Evolutionary conservation across 2,797 vertebrate genomes (phyloP).

Genomic region (Amniataba percoides): DNA sequence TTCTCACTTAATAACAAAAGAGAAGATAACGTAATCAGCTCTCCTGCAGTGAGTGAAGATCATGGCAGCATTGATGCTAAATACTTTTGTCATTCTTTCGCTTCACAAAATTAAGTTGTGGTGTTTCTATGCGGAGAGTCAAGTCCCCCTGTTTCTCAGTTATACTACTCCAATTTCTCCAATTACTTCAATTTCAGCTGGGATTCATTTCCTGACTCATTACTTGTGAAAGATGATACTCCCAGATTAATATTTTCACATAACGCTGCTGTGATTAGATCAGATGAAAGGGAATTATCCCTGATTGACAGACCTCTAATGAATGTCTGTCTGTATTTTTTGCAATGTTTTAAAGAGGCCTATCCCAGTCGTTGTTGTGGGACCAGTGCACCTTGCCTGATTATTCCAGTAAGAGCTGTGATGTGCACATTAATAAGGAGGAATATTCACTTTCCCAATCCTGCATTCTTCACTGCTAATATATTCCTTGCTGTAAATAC

Average conservation of each 20-base stretch:
- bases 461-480: slow-evolving; percentile 69
- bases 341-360: slow-evolving; percentile 1
- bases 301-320: slow-evolving; percentile 36
- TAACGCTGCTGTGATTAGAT: slow-evolving; percentile 14
- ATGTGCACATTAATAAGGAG: slow-evolving; percentile 64
- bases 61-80: background rate
- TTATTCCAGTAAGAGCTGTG: slow-evolving; percentile 54
- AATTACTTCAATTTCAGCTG: slow-evolving; percentile 2
- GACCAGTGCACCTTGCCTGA: slow-evolving; percentile 29
- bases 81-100: slow-evolving; percentile 7
- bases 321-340: background rate
- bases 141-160: slow-evolving; percentile 1
- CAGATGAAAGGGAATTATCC: slow-evolving; percentile 2
- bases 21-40: background rate
- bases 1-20: background rate
- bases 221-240: slow-evolving; percentile 2
- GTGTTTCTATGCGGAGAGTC: slow-evolving; percentile 10
- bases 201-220: slow-evolving; percentile 10
- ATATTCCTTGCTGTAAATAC: slow-evolving; percentile 75
- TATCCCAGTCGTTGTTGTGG: slow-evolving; percentile 8
- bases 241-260: slow-evolving; percentile 20
- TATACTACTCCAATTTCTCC: background rate
- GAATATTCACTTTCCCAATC: slow-evolving; percentile 63
- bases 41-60: background rate
- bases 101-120: slow-evolving; percentile 1